Conservation (phyloP, 2,888 invertebrate genomes). For the Lycaena phlaeas region DNA sequence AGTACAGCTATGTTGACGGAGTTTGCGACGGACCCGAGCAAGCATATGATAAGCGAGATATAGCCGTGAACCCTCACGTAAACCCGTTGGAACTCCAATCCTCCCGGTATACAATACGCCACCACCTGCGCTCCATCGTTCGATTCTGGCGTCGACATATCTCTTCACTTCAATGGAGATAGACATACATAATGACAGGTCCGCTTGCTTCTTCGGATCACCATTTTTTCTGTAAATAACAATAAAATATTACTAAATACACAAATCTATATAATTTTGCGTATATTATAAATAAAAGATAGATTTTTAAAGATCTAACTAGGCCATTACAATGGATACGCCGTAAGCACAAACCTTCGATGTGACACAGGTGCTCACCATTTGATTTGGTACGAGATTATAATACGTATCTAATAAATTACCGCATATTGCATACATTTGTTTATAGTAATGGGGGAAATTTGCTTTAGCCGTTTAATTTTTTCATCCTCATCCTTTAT, state of each 20-base stretch:
- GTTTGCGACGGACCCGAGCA: conserved; percentile 92
- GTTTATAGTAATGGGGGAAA: too few species aligned
- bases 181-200: background rate
- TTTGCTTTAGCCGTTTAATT: too few species aligned
- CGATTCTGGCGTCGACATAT: conserved; percentile 20
- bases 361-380: too few species aligned
- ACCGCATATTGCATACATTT: too few species aligned
- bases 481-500: too few species aligned
- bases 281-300: too few species aligned
- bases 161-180: conserved; percentile 8
- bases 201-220: background rate
- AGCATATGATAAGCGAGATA: conserved; percentile 87
- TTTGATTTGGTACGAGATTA: too few species aligned
- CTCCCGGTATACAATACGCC: conserved; percentile 67
- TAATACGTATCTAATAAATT: too few species aligned
- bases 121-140: conserved; percentile 26
- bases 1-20: conserved; percentile 91
- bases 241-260: background rate
- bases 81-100: conserved; percentile 72
- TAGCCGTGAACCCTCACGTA: conserved; percentile 87
- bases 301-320: too few species aligned
- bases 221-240: conserved; percentile 12
- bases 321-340: too few species aligned
- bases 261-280: too few species aligned
- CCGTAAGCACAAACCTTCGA: too few species aligned